A percentile compares a stretch with the other conserved stretches of the same genome.
These are phyloP conservation scores for Leuciscus waleckii DNA, from an alignment of 2,797 vertebrate species.

Conservation along the genomic window DNA sequence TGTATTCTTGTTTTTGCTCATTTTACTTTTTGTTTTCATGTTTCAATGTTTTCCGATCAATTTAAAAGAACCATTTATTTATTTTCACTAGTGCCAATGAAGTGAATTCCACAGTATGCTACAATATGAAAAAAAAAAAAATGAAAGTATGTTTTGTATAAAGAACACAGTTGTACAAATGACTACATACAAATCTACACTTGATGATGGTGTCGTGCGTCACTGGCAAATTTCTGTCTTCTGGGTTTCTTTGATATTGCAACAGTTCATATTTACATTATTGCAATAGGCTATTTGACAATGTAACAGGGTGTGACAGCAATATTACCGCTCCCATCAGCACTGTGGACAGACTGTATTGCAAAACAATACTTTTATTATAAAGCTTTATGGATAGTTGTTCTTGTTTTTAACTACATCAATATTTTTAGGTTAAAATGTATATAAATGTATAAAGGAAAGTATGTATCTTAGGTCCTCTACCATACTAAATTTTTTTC, in stretches of 20 bases:
- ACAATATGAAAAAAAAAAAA: neutral
- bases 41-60: neutral
- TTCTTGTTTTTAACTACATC: neutral
- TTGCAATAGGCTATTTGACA: neutral
- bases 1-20: neutral
- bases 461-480: neutral
- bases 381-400: neutral
- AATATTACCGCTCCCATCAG: neutral
- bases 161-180: neutral
- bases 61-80: conserved; percentile 11
- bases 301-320: neutral
- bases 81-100: neutral
- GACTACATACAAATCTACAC: neutral
- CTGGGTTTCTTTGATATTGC: neutral
- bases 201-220: neutral
- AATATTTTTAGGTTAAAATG: neutral
- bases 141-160: neutral
- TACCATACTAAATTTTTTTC: neutral
- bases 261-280: conserved; percentile 14
- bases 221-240: neutral
- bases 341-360: neutral
- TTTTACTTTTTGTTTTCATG: neutral
- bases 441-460: neutral
- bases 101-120: neutral
- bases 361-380: neutral